phyloP scores from a whole-genome alignment of 2,113 vertebrate species.

The Argyrosomus japonicus region DNA sequence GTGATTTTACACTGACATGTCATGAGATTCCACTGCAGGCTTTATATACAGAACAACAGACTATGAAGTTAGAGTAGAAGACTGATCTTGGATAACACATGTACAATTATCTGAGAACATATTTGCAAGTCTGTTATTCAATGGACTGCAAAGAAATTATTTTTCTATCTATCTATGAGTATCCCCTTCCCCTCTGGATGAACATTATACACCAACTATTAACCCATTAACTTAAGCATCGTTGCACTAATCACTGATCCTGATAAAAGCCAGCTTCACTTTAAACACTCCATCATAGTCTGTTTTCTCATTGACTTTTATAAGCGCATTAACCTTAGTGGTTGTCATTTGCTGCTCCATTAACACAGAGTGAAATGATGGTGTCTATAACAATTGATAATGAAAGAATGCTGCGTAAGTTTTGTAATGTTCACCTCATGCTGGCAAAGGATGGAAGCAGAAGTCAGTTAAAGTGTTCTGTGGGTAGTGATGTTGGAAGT shows the following conservation, averaged over 20 bases:
- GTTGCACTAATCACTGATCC: background rate
- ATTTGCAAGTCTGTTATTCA: no score
- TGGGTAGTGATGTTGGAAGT: no score
- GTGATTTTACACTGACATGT: background rate
- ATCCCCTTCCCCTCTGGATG: background rate
- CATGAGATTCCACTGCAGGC: background rate
- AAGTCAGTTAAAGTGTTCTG: background rate
- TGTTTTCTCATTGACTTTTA: constrained; percentile 34
- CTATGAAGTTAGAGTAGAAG: no score
- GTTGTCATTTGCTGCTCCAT: constrained; percentile 34
- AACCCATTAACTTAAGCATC: background rate
- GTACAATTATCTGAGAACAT: no score
- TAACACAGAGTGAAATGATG: constrained; percentile 13
- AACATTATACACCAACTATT: background rate
- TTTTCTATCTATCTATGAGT: no score
- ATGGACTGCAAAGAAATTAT: no score
- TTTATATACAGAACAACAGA: background rate
- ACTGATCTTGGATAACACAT: no score
- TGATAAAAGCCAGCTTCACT: background rate
- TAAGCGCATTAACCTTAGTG: background rate
- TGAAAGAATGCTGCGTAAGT: background rate
- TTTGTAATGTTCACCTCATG: background rate
- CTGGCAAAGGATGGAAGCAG: background rate
- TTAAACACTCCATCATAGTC: background rate
- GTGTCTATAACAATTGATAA: background rate